Percentiles rank a stretch among this genome's conserved stretches.
These are phyloP conservation scores for Pocillopora grandis DNA, from an alignment of 92 coral and sea anemone species.

Conservation along the genomic window DNA sequence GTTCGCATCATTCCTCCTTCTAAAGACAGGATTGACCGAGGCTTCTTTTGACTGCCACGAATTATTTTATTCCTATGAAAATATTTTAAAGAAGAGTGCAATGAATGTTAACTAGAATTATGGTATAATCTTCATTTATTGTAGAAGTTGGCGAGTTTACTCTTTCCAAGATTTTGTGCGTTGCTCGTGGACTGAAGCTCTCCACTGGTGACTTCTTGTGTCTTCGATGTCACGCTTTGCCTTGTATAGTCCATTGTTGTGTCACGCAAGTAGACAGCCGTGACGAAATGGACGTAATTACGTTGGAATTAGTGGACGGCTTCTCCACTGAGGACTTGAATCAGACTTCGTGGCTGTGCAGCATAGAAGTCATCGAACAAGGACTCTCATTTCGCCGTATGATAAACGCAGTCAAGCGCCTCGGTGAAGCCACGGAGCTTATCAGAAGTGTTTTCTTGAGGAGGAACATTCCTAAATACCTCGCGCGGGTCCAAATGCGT, in stretches of 20 bases:
- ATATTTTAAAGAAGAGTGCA: too few relatives aligned
- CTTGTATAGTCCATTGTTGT: conserved; percentile 23
- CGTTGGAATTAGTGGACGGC: conserved; percentile 53
- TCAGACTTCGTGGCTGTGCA: conserved; percentile 42
- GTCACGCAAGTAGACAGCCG: conserved; percentile 12
- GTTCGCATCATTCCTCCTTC: too few relatives aligned
- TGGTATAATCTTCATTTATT: neutral
- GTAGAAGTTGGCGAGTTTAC: conserved; percentile 25
- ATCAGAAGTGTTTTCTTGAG: conserved; percentile 67
- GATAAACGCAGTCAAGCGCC: conserved; percentile 65
- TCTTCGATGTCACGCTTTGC: conserved; percentile 35
- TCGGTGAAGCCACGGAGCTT: conserved; percentile 66
- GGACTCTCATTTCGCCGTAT: conserved; percentile 65
- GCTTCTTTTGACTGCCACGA: too few relatives aligned
- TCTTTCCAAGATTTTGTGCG: conserved; percentile 45
- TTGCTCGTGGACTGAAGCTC: conserved; percentile 51
- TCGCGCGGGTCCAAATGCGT: conserved; percentile 33
- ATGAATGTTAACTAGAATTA: neutral
- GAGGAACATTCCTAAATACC: conserved; percentile 61
- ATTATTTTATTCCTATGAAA: too few relatives aligned
- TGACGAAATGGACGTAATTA: conserved; percentile 29
- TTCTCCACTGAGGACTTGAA: conserved; percentile 32
- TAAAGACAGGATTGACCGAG: too few relatives aligned
- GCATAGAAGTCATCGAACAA: conserved; percentile 72
- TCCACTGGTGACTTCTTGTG: conserved; percentile 75